Evolutionary conservation across 2,113 vertebrate genomes (phyloP).

Genomic region (Pogona vitticeps): DNA sequence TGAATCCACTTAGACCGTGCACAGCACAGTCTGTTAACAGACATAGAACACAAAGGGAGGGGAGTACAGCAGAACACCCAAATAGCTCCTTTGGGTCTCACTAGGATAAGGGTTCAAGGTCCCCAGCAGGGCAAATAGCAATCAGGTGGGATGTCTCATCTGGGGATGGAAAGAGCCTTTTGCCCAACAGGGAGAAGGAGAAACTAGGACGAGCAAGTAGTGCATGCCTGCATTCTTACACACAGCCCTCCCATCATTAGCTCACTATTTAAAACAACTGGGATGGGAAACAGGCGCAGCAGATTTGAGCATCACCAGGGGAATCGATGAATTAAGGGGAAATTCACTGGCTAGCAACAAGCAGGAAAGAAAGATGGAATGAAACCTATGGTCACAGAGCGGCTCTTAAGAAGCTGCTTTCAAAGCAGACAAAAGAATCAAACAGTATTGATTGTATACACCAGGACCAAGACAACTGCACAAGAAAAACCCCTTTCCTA

Average conservation of each 20-base stretch:
- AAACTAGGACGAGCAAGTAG: background rate
- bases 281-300: background rate
- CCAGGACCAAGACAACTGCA: background rate
- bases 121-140: background rate
- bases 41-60: background rate
- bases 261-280: background rate
- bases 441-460: no score
- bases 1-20: background rate
- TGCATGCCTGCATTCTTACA: background rate
- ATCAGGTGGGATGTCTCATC: background rate
- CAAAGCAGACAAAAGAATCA: background rate
- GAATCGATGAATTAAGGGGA: background rate
- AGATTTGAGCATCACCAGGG: background rate
- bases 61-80: background rate
- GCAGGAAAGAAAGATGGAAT: background rate
- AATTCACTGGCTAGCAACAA: background rate
- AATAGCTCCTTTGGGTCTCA: no score
- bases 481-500: background rate
- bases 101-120: background rate
- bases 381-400: background rate
- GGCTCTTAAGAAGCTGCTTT: background rate
- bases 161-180: background rate
- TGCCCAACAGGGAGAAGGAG: background rate
- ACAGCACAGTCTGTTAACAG: background rate
- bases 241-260: background rate